phyloP scores from a whole-genome alignment of 2,888 invertebrate species.

The Sphaerophoria rueppellii region DNA sequence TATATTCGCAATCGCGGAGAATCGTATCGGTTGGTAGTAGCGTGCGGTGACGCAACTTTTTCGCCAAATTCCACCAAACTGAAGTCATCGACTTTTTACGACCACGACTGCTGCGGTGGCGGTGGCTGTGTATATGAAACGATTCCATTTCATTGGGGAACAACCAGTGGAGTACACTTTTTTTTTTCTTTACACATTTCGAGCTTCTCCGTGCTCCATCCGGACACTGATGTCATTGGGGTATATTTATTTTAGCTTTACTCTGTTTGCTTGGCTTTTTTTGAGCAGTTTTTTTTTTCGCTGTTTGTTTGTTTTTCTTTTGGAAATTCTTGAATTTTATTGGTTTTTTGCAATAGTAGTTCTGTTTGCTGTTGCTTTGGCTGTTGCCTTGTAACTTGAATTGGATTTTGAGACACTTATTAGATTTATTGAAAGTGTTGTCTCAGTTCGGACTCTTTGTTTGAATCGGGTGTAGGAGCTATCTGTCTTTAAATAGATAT shows the following conservation, averaged over 20 bases:
- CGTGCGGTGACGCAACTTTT: conserved; percentile 67
- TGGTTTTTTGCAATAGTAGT: conserved; percentile 38
- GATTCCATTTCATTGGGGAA: conserved; percentile 13
- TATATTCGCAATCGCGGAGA: background rate
- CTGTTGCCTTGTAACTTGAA: conserved; percentile 3
- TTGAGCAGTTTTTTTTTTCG: conserved; percentile 37
- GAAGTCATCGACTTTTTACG: conserved; percentile 67
- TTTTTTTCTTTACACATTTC: conserved; percentile 14
- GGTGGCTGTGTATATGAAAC: background rate
- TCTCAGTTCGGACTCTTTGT: conserved; percentile 7
- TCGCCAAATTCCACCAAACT: conserved; percentile 71
- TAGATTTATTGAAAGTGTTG: conserved; percentile 64
- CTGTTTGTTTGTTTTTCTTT: conserved; percentile 18
- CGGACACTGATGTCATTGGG: conserved; percentile 69
- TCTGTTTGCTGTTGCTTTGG: conserved; percentile 1
- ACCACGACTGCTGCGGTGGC: background rate
- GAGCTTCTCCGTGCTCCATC: conserved; percentile 21
- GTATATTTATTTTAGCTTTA: conserved; percentile 65
- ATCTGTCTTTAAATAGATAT: conserved; percentile 44
- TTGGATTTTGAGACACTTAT: conserved; percentile 67
- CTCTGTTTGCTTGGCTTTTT: conserved; percentile 40
- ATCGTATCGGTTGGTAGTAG: background rate
- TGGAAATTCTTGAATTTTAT: conserved; percentile 65
- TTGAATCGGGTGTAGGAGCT: background rate
- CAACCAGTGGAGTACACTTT: conserved; percentile 31